A percentile compares a stretch with the other conserved stretches of the same genome.
phyloP scores from a whole-genome alignment of 2,797 vertebrate species.

The Crocidura indochinensis region DNA sequence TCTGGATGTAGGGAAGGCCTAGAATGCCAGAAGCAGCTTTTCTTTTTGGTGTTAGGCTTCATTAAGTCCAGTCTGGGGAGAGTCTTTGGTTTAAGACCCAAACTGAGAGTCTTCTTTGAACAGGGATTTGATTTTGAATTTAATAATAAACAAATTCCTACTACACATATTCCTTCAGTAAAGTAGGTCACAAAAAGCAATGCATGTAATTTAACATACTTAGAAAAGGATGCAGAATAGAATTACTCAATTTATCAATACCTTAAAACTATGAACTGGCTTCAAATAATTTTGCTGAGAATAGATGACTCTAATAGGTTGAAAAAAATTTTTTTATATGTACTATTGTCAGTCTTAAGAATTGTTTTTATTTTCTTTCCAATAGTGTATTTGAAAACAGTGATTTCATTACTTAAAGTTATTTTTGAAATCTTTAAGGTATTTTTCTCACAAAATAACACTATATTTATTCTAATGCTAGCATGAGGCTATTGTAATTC shows the following conservation, averaged over 20 bases:
- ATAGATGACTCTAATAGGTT: conserved; percentile 59
- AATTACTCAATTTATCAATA: conserved; percentile 50
- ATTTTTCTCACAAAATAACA: conserved; percentile 53
- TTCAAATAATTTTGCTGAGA: conserved; percentile 69
- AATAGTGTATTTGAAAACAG: background rate
- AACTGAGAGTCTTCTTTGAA: conserved; percentile 72
- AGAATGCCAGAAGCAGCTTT: conserved; percentile 79
- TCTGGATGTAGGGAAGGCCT: conserved; percentile 79
- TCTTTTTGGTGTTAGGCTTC: conserved; percentile 78
- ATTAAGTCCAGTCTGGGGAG: conserved; percentile 67
- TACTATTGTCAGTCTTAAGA: conserved; percentile 49
- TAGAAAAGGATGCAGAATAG: conserved; percentile 37
- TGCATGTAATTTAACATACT: conserved; percentile 13
- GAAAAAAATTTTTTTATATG: conserved; percentile 41
- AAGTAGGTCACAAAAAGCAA: conserved; percentile 55
- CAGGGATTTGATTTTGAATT: conserved; percentile 63
- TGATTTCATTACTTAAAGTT: background rate
- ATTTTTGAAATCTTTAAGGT: conserved; percentile 61
- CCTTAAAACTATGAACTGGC: conserved; percentile 16
- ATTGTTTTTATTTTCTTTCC: conserved; percentile 48
- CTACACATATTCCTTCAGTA: conserved; percentile 43
- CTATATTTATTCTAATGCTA: conserved; percentile 60
- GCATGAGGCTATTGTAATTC: conserved; percentile 40
- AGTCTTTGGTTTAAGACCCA: conserved; percentile 68
- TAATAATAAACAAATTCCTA: conserved; percentile 64